Conservation (phyloP, 1,140 invertebrate species). For the Pseudoatta argentina region DNA sequence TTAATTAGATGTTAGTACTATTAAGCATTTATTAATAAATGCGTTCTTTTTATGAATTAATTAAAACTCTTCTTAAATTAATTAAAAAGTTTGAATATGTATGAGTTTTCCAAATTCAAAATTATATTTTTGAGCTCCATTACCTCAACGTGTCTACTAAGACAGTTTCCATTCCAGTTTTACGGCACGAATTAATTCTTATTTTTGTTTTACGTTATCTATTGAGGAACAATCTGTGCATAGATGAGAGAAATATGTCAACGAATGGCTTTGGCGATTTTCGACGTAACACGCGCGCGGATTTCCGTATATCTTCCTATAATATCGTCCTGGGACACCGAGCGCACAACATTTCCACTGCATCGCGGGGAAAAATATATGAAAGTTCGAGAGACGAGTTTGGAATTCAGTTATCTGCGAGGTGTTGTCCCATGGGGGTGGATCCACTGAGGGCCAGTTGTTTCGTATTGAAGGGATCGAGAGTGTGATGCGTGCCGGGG, state of each 20-base stretch:
- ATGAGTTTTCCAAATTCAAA: not conserved
- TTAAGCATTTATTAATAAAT: not conserved
- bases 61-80: not conserved
- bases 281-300: conserved; percentile 13
- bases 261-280: conserved; percentile 32
- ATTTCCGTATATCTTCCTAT: conserved; percentile 43
- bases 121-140: not conserved
- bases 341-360: conserved; percentile 56
- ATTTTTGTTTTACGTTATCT: not conserved
- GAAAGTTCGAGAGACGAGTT: conserved; percentile 60
- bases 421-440: conserved; percentile 52
- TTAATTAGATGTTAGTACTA: not conserved
- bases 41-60: not conserved
- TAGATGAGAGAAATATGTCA: conserved; percentile 33
- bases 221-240: not conserved
- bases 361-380: conserved; percentile 59
- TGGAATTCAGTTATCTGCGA: conserved; percentile 71
- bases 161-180: not conserved
- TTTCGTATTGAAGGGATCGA: conserved; percentile 56
- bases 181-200: not conserved
- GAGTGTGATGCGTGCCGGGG: conserved; percentile 52
- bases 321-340: conserved; percentile 35
- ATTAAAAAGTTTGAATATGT: not conserved
- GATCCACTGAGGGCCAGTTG: conserved; percentile 66
- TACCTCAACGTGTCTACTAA: not conserved